A percentile compares a stretch with the other conserved stretches of the same genome.
These are phyloP conservation scores for Auanema sp. DNA, from an alignment of 2,888 invertebrate species.

Conservation along the genomic window DNA sequence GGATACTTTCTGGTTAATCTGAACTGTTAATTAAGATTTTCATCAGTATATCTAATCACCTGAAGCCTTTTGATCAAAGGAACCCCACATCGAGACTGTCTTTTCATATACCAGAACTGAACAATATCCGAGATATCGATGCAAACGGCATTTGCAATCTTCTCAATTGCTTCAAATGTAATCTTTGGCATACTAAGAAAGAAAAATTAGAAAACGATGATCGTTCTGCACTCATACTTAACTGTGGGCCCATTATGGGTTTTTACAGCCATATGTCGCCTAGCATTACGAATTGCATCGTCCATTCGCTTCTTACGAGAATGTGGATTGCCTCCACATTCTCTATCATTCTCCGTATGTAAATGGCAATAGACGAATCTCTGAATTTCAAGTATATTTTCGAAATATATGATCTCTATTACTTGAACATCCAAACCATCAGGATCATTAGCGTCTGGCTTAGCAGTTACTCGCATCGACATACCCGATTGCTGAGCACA, in stretches of 20 bases:
- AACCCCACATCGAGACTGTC: constrained; percentile 91
- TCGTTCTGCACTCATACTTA: constrained; percentile 65
- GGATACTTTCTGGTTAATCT: not conserved
- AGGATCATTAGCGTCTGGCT: constrained; percentile 8
- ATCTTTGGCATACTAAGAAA: constrained; percentile 45
- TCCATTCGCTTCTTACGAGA: constrained; percentile 24
- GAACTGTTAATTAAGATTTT: not conserved
- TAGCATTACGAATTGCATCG: constrained; percentile 78
- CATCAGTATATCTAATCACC: constrained; percentile 44
- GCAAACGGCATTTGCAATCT: constrained; percentile 25
- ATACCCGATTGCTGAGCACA: constrained; percentile 92
- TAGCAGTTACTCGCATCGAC: constrained; percentile 76
- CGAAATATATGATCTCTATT: not conserved
- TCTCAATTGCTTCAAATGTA: constrained; percentile 24
- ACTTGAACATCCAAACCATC: constrained; percentile 31
- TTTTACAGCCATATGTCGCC: constrained; percentile 83
- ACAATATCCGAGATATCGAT: constrained; percentile 78
- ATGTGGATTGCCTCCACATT: constrained; percentile 20
- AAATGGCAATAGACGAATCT: constrained; percentile 48
- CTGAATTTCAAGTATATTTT: constrained; percentile 4
- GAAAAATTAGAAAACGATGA: constrained; percentile 6
- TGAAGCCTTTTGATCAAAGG: constrained; percentile 85
- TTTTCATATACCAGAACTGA: constrained; percentile 94
- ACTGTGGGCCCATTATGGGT: constrained; percentile 81
- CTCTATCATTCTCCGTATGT: constrained; percentile 25